Conservation (phyloP, 2,888 invertebrate genomes). For the Lagria hirta region DNA sequence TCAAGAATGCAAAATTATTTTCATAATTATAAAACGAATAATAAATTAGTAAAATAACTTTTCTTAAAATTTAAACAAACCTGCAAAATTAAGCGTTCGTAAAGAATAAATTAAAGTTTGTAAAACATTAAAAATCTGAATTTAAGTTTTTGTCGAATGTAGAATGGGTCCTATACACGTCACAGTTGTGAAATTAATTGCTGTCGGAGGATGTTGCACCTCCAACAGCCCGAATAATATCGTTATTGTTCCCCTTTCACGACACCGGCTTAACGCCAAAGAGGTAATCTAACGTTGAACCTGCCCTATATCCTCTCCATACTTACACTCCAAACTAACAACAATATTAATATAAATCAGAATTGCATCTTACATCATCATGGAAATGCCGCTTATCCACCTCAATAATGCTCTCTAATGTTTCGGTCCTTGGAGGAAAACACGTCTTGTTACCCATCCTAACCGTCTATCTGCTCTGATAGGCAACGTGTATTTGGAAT, state of each 20-base stretch:
- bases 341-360: constrained; percentile 36
- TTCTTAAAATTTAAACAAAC: too few relatives aligned
- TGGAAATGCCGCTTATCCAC: constrained; percentile 27
- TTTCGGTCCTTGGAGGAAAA: constrained; percentile 31
- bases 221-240: constrained; percentile 5
- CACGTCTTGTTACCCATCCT: constrained; percentile 32
- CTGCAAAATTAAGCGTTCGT: too few relatives aligned
- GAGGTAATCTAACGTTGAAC: constrained; percentile 28
- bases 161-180: constrained; percentile 11
- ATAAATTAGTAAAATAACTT: too few relatives aligned
- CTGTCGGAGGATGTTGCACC: constrained; percentile 4
- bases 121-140: too few relatives aligned
- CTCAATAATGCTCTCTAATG: constrained; percentile 34
- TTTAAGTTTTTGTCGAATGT: too few relatives aligned
- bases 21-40: too few relatives aligned
- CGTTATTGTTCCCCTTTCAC: constrained; percentile 18
- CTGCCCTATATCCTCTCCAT: constrained; percentile 22
- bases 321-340: constrained; percentile 30
- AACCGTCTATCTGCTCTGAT: constrained; percentile 29
- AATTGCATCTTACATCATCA: constrained; percentile 27
- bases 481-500: constrained; percentile 20
- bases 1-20: too few relatives aligned
- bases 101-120: too few relatives aligned
- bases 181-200: constrained; percentile 20
- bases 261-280: constrained; percentile 15